Evolutionary conservation across 2,888 invertebrate genomes (phyloP).

Genomic region (Lingula anatina): DNA sequence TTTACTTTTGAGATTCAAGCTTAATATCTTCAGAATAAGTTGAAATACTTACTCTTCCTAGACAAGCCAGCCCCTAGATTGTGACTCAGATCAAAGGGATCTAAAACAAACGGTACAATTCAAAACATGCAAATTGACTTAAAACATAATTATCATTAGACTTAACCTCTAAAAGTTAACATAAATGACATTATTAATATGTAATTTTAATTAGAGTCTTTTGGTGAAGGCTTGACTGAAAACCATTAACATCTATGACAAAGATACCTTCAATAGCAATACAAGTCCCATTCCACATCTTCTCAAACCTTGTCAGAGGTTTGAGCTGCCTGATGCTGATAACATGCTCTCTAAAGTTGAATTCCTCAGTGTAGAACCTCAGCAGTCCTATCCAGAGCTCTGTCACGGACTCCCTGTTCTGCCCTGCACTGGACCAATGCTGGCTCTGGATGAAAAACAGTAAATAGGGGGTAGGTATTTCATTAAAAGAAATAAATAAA

Average conservation of each 20-base stretch:
- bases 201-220: no score
- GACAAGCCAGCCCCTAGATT: slow-evolving; percentile 59
- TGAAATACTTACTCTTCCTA: slow-evolving; percentile 55
- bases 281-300: slow-evolving; percentile 57
- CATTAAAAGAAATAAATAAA: no score
- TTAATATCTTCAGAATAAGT: no score
- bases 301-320: slow-evolving; percentile 56
- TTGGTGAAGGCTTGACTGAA: background rate
- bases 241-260: no score
- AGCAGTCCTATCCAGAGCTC: slow-evolving; percentile 58
- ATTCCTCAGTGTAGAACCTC: slow-evolving; percentile 57
- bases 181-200: no score
- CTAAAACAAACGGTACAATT: slow-evolving; percentile 35
- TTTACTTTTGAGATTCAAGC: no score
- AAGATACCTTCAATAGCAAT: slow-evolving; percentile 61
- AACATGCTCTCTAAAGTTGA: slow-evolving; percentile 55
- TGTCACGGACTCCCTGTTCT: slow-evolving; percentile 53
- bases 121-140: background rate
- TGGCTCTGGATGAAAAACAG: slow-evolving; percentile 24
- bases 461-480: no score
- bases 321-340: slow-evolving; percentile 54
- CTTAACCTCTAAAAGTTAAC: no score
- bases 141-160: no score
- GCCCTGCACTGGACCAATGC: slow-evolving; percentile 53
- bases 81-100: slow-evolving; percentile 60